Percentiles rank a stretch among this genome's conserved stretches.
Evolutionary conservation across 2,797 vertebrate species (phyloP).

Genomic region (Ctenopoma multispine): DNA sequence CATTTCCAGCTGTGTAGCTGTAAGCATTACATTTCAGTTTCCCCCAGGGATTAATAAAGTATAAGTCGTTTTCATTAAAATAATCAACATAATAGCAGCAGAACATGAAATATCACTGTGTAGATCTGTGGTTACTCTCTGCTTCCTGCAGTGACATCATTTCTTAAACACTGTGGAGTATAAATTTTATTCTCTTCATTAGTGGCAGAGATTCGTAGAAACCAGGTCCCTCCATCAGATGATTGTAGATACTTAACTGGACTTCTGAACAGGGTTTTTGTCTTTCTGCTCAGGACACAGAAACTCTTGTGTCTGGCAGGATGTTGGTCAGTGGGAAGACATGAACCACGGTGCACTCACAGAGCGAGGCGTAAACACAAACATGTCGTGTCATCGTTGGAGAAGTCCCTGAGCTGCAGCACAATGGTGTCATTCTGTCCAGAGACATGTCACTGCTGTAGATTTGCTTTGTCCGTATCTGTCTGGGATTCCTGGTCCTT

Average conservation of each 20-base stretch:
- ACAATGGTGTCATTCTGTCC: constrained; percentile 43
- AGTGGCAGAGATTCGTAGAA: too few relatives aligned
- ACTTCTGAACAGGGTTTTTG: too few relatives aligned
- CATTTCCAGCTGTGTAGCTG: neutral
- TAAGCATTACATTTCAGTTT: too few relatives aligned
- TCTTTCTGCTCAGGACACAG: constrained; percentile 29
- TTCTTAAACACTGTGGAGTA: too few relatives aligned
- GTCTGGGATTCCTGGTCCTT: neutral
- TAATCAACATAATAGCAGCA: too few relatives aligned
- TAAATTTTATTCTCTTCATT: too few relatives aligned
- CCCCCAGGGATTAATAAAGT: too few relatives aligned
- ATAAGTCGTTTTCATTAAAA: too few relatives aligned
- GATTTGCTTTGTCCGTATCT: constrained; percentile 2
- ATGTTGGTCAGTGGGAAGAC: constrained; percentile 41
- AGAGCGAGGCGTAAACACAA: constrained; percentile 62
- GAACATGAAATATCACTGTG: neutral
- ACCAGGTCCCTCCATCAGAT: too few relatives aligned
- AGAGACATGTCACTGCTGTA: neutral
- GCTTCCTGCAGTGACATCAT: too few relatives aligned
- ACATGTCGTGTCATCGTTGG: constrained; percentile 29
- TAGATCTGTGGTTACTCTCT: too few relatives aligned
- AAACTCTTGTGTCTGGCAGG: constrained; percentile 41
- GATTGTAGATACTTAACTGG: too few relatives aligned
- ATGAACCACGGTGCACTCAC: constrained; percentile 1
- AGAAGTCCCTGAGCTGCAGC: neutral